Evolutionary conservation across 2,113 vertebrate species (phyloP).

Genomic region (Zosterops japonicus): DNA sequence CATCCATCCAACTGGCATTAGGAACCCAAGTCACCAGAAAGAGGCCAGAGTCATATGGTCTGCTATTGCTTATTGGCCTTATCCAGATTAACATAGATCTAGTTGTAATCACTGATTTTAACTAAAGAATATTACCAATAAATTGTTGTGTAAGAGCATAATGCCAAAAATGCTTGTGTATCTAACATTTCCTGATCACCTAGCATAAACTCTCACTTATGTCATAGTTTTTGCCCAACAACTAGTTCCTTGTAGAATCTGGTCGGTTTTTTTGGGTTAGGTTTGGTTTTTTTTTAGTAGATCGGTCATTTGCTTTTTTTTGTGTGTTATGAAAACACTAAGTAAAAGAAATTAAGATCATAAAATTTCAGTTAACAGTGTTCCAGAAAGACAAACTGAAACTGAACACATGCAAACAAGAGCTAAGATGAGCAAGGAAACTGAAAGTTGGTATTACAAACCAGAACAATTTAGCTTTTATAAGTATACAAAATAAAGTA

Average conservation of each 20-base stretch:
- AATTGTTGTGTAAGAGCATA: background rate
- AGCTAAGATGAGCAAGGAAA: background rate
- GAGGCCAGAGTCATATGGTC: background rate
- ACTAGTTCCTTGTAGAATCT: background rate
- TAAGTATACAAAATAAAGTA: background rate
- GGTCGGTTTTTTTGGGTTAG: too few species aligned
- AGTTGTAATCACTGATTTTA: background rate
- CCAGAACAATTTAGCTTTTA: background rate
- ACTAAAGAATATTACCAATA: background rate
- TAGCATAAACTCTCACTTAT: background rate
- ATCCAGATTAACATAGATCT: background rate
- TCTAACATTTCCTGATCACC: background rate
- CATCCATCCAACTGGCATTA: background rate
- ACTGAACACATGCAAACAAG: background rate
- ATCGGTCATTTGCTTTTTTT: too few species aligned
- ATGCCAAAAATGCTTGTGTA: fast-evolving
- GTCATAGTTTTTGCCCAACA: background rate
- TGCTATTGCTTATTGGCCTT: background rate
- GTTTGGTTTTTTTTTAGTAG: background rate
- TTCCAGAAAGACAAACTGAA: slow-evolving; percentile 8
- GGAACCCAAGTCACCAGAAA: background rate
- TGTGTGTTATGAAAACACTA: background rate
- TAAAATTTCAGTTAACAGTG: background rate
- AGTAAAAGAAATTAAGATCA: background rate
- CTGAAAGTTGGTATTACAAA: background rate